phyloP scores from a whole-genome alignment of 2,113 vertebrate species.

The Ranitomeya imitator region DNA sequence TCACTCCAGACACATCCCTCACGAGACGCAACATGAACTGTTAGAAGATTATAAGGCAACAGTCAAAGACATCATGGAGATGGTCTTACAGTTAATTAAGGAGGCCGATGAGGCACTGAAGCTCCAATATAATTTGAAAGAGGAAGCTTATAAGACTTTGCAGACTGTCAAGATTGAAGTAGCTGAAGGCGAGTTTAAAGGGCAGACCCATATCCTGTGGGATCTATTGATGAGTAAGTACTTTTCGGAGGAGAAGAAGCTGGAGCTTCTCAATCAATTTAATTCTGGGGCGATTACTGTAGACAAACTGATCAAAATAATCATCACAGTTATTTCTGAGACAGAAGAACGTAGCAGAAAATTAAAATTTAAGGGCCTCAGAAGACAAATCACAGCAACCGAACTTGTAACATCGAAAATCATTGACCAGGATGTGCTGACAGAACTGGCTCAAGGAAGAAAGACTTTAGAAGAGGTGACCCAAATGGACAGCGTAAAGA shows the following conservation, averaged over 20 bases:
- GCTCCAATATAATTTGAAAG: constrained; percentile 58
- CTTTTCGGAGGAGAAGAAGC: constrained; percentile 61
- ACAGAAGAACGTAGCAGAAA: constrained; percentile 67
- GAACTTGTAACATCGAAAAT: constrained; percentile 69
- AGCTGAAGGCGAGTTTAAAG: constrained; percentile 58
- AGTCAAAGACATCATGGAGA: not conserved
- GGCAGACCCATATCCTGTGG: constrained; percentile 31
- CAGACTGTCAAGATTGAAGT: constrained; percentile 5
- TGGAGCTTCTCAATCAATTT: constrained; percentile 68
- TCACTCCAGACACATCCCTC: constrained; percentile 56
- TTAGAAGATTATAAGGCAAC: constrained; percentile 67
- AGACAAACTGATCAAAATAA: constrained; percentile 65
- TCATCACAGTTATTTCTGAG: constrained; percentile 62
- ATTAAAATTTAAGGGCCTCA: constrained; percentile 80
- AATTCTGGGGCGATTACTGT: constrained; percentile 67
- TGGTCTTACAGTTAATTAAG: not conserved
- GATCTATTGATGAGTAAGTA: constrained; percentile 55
- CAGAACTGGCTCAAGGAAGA: constrained; percentile 63
- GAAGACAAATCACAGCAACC: constrained; percentile 71
- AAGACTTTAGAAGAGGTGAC: constrained; percentile 64
- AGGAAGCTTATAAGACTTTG: constrained; percentile 51
- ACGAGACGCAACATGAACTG: constrained; percentile 58
- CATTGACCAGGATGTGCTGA: constrained; percentile 70
- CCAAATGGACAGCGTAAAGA: constrained; percentile 68
- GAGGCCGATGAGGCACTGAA: not conserved